Base-by-base conservation (phyloP, 2,888 invertebrate species). In the Amorpha juglandis region DNA sequence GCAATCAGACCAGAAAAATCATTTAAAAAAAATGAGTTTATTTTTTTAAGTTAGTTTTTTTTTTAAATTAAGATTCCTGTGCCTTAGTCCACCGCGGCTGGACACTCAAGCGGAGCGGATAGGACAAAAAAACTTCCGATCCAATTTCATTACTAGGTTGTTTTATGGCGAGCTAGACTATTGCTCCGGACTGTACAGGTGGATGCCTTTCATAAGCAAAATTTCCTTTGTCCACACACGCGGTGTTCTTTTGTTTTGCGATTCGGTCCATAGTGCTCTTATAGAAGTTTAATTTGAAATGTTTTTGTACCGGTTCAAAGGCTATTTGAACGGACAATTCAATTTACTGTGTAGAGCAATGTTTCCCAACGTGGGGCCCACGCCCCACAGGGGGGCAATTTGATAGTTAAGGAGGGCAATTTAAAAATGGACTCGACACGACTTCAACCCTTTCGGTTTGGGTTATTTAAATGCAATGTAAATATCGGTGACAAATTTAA, bases 131-230 rank as follows among this genome's bases (percentile, higher is more conserved):
- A 84, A 80, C 77, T 74, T 70, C 78, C 84, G 89, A 89, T 89
- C 88, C 89, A 87, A 89, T 90, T 90, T 90, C 88, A 89, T 90
- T 90, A 87, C 86, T 73, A 71, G 78, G 72, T 79, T 79, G 83
- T 84, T 89, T 90, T 88, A 89, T 80, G 81, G 78, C 74, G 68
- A 63, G 72, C 75, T 79, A 78, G 85, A 86, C 84, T 83, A 77
- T 63, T 66, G n/a, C 63, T 55, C n/a, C 16, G 55, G 38, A 16
- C 62, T 63, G 68, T 79, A 89, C 80, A 83, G 88, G 80, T 81
- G 88, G 68, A 68, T 80, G 65, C 68, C n/a, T 69, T 76, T 33
- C 14, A n/a, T 33, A 16, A 7, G 38, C 11, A 35, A 35, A 11
- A n/a, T 1, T 58, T n/a, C 27, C n/a, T 55, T n/a, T 35, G 53